phyloP scores from a whole-genome alignment of 2,113 vertebrate genomes.

The Aythya baeri region DNA sequence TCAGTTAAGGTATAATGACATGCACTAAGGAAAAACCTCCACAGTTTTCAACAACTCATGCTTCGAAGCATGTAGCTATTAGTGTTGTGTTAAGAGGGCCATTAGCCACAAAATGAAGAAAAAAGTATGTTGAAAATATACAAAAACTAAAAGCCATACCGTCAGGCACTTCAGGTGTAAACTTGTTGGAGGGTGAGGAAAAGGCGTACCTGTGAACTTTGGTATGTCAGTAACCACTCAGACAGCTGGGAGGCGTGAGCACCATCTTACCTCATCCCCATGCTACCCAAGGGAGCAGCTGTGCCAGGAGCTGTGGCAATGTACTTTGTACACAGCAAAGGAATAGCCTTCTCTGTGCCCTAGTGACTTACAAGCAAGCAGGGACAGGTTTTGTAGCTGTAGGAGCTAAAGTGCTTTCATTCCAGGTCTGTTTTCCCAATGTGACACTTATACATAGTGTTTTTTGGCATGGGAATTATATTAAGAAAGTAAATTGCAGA shows the following conservation, averaged over 20 bases:
- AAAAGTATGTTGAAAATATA: background rate
- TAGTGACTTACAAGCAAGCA: background rate
- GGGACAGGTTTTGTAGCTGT: constrained; percentile 13
- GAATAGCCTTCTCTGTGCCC: background rate
- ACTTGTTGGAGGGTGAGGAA: background rate
- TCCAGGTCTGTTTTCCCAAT: background rate
- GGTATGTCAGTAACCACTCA: background rate
- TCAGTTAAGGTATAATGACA: background rate
- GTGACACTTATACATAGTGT: background rate
- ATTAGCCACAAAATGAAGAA: background rate
- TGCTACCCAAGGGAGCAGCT: background rate
- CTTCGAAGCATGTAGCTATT: background rate
- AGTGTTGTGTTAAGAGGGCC: background rate
- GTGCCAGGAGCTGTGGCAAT: background rate
- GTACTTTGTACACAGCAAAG: background rate
- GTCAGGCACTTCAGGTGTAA: background rate
- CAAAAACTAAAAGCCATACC: background rate
- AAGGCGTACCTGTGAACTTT: background rate
- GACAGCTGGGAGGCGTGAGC: background rate
- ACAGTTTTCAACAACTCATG: background rate
- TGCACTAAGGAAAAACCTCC: background rate
- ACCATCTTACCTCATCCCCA: background rate
- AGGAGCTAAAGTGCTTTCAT: background rate
- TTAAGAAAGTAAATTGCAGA: background rate
- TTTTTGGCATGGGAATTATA: background rate